phyloP scores from a whole-genome alignment of 2,113 vertebrate species.

The Daboia siamensis region DNA sequence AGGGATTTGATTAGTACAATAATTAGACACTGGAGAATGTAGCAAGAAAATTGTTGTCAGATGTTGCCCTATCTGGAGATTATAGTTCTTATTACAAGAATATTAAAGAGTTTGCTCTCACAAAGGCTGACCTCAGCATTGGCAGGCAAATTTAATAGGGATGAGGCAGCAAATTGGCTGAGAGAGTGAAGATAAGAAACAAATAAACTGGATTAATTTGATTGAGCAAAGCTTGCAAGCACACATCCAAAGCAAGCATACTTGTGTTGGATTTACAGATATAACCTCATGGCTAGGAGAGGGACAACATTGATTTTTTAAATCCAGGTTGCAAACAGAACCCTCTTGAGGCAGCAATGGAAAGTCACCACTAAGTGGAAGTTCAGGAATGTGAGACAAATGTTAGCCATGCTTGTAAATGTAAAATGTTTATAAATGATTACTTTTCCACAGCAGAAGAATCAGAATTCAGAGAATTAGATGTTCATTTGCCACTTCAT shows the following conservation, averaged over 20 bases:
- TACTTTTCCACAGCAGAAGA: not conserved
- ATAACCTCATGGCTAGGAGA: not conserved
- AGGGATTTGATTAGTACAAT: not conserved
- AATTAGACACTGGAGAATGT: conserved; percentile 18
- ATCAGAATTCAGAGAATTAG: not conserved
- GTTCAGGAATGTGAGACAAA: not conserved
- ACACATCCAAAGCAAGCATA: not conserved
- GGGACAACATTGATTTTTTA: not conserved
- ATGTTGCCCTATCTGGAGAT: not conserved
- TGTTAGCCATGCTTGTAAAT: not conserved
- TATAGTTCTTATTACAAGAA: not conserved
- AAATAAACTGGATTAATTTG: not conserved
- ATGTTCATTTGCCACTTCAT: not conserved
- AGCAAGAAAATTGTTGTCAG: conserved; percentile 16
- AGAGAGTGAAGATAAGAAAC: not conserved
- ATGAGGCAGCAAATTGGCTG: not conserved
- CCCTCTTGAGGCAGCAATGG: not conserved
- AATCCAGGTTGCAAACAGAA: not conserved
- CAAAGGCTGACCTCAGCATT: not conserved
- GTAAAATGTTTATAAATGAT: not conserved
- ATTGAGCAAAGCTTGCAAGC: not conserved
- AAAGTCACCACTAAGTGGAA: not conserved
- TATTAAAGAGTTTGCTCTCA: conserved; percentile 4
- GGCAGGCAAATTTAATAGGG: not conserved
- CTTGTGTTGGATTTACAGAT: not conserved